Evolutionary conservation across 2,113 vertebrate genomes (phyloP).

Genomic region (Sylvietta virens): DNA sequence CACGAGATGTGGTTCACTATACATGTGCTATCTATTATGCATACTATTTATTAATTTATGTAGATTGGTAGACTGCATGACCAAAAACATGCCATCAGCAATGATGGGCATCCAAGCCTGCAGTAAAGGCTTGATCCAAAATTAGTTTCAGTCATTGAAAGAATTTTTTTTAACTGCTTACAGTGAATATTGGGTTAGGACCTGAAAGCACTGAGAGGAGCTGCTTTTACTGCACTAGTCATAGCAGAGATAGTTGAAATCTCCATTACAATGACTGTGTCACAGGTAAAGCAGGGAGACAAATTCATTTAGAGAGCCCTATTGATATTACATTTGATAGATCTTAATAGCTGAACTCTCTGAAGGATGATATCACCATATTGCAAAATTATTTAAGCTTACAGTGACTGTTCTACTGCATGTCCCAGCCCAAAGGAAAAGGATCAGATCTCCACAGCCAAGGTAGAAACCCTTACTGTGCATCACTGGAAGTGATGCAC

Average conservation of each 20-base stretch:
- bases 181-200: not conserved
- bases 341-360: constrained; percentile 15
- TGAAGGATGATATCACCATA: not conserved
- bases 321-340: constrained; percentile 13
- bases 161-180: not conserved
- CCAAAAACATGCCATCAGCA: constrained; percentile 28
- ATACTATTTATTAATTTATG: constrained; percentile 49
- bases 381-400: not conserved
- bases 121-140: not conserved
- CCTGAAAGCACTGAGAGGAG: not conserved
- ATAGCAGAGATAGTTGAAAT: constrained; percentile 11
- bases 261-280: constrained; percentile 9
- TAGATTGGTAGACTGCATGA: constrained; percentile 18
- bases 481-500: not conserved
- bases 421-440: not conserved
- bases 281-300: constrained; percentile 26
- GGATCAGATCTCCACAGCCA: not conserved
- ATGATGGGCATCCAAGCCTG: not conserved
- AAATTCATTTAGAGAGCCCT: constrained; percentile 19
- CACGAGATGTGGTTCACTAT: not conserved
- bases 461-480: not conserved
- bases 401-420: not conserved
- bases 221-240: constrained; percentile 7
- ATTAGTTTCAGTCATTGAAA: not conserved
- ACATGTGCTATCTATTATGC: not conserved